Conservation (phyloP, 2,888 invertebrate genomes). For the Mongoloraphidia duomilia region DNA sequence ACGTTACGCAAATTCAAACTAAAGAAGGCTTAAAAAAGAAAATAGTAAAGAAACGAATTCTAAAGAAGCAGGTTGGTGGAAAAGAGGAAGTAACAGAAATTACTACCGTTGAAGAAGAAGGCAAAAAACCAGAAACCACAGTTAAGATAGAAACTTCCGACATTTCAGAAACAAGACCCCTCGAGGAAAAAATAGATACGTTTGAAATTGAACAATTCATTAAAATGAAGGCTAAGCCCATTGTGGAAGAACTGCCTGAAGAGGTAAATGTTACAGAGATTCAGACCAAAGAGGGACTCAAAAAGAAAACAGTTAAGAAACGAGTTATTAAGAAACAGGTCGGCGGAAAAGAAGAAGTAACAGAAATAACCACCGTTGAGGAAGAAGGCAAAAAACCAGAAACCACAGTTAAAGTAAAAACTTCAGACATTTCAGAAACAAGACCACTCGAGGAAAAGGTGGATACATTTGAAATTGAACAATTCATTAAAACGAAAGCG, state of each 20-base stretch:
- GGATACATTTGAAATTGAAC: constrained; percentile 14
- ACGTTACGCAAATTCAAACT: constrained; percentile 23
- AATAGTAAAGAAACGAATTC: constrained; percentile 19
- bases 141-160: constrained; percentile 16
- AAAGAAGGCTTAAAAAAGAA: constrained; percentile 21
- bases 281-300: not conserved
- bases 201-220: constrained; percentile 11
- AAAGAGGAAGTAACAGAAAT: constrained; percentile 18
- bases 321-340: constrained; percentile 18
- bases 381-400: constrained; percentile 13
- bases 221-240: constrained; percentile 7
- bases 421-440: constrained; percentile 12
- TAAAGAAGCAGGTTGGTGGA: constrained; percentile 21
- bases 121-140: constrained; percentile 11
- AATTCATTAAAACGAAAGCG: constrained; percentile 15
- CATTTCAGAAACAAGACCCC: constrained; percentile 19
- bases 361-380: constrained; percentile 19
- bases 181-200: constrained; percentile 5
- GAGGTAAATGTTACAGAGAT: constrained; percentile 4
- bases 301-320: not conserved
- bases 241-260: constrained; percentile 18
- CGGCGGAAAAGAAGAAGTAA: constrained; percentile 19
- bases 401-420: constrained; percentile 12
- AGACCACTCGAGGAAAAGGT: constrained; percentile 15
- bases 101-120: constrained; percentile 16